Percentiles rank a stretch among this genome's conserved stretches.
phyloP scores from a whole-genome alignment of 1,140 invertebrate genomes.

The Nautilus pompilius region DNA sequence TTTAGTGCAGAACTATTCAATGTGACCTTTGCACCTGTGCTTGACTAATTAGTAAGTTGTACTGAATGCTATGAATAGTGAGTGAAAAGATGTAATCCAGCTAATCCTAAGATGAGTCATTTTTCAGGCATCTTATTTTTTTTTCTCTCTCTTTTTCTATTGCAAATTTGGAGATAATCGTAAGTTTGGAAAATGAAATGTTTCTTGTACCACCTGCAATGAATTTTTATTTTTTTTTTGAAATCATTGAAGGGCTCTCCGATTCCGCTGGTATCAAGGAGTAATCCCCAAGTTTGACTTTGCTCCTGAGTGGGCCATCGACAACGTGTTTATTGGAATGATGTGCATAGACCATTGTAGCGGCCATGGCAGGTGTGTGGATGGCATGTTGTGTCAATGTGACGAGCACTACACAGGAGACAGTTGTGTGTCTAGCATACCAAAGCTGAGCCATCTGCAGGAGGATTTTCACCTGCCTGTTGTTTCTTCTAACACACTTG shows the following conservation, averaged over 20 bases:
- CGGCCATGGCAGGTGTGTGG: constrained; percentile 52
- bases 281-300: constrained; percentile 41
- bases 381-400: constrained; percentile 55
- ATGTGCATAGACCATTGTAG: constrained; percentile 54
- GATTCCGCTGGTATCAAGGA: constrained; percentile 59
- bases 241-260: constrained; percentile 39
- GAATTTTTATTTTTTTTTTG: constrained; percentile 2
- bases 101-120: too few relatives aligned
- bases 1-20: too few relatives aligned
- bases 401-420: constrained; percentile 50
- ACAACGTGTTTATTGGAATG: constrained; percentile 58
- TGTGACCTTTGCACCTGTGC: too few relatives aligned
- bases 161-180: too few relatives aligned
- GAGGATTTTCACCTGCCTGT: constrained; percentile 46
- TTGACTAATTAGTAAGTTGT: too few relatives aligned
- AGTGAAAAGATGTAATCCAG: too few relatives aligned
- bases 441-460: constrained; percentile 42
- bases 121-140: too few relatives aligned
- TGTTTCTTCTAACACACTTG: background rate
- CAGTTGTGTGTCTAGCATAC: constrained; percentile 31
- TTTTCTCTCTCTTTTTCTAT: too few relatives aligned
- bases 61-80: too few relatives aligned
- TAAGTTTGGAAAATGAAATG: too few relatives aligned
- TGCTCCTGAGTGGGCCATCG: constrained; percentile 55
- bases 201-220: too few relatives aligned